Evolutionary conservation across 2,888 invertebrate species (phyloP).

Genomic region (Polyommatus iphigenia): DNA sequence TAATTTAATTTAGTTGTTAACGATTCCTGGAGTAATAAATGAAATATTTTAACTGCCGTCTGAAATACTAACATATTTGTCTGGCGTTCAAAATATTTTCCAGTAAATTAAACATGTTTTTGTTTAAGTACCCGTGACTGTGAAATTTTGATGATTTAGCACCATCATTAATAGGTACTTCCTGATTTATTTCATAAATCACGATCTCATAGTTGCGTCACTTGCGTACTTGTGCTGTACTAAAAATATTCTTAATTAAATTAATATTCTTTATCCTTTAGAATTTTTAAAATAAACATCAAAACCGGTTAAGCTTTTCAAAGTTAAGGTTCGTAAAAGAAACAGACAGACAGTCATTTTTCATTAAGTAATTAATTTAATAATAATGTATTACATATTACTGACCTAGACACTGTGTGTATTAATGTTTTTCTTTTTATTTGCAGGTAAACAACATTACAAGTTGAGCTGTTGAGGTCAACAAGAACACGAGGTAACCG

Average conservation of each 20-base stretch:
- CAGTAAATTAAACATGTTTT: neutral
- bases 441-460: conserved; percentile 22
- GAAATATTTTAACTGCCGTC: neutral
- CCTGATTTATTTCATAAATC: neutral
- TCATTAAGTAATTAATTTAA: neutral
- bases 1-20: conserved; percentile 17
- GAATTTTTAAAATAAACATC: neutral
- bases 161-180: neutral
- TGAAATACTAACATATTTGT: neutral
- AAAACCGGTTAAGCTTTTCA: too few species aligned
- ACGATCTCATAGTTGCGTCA: neutral
- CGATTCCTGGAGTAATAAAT: conserved; percentile 15
- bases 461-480: conserved; percentile 25
- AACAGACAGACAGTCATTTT: too few species aligned
- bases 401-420: neutral
- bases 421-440: conserved; percentile 7
- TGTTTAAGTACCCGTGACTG: neutral
- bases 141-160: neutral
- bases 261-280: neutral
- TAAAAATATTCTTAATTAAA: neutral
- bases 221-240: neutral
- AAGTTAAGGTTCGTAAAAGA: too few species aligned
- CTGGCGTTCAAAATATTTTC: neutral
- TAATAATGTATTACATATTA: neutral
- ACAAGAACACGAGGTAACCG: conserved; percentile 9